Evolutionary conservation across 1,140 invertebrate species (phyloP).

Genomic region (Panagrolaimus sp.): DNA sequence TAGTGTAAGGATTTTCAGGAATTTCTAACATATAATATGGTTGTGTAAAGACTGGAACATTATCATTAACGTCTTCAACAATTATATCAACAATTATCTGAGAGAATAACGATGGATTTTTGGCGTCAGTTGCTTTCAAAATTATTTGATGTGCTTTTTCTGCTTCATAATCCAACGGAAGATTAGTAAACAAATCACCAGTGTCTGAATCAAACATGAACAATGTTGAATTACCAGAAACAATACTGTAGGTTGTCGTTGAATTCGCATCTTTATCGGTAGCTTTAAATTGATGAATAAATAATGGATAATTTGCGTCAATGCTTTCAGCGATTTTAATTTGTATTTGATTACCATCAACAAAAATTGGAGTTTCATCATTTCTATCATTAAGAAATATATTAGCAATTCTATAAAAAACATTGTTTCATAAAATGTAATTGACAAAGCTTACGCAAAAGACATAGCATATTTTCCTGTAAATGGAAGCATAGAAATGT

Average conservation of each 20-base stretch:
- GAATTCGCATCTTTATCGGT: not conserved
- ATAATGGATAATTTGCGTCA: not conserved
- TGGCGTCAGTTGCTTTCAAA: not conserved
- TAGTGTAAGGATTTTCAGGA: not conserved
- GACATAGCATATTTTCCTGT: not conserved
- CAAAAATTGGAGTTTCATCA: slow-evolving; percentile 4
- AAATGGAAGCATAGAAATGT: slow-evolving; percentile 3
- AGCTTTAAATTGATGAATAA: not conserved
- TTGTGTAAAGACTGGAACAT: not conserved
- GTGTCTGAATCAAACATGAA: not conserved
- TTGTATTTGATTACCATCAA: not conserved
- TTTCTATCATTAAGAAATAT: not conserved
- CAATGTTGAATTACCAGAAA: not conserved
- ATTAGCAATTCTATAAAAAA: not conserved
- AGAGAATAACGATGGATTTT: not conserved
- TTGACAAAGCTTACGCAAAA: not conserved
- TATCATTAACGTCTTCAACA: slow-evolving; percentile 5
- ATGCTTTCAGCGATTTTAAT: not conserved
- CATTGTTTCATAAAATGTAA: too few species aligned
- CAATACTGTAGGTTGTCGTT: not conserved
- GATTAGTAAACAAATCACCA: not conserved
- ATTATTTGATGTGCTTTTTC: not conserved
- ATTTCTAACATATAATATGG: not conserved
- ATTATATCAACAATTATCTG: not conserved
- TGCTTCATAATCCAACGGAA: not conserved